phyloP scores from a whole-genome alignment of 1,140 invertebrate species.

The Lordiphosa collinella region DNA sequence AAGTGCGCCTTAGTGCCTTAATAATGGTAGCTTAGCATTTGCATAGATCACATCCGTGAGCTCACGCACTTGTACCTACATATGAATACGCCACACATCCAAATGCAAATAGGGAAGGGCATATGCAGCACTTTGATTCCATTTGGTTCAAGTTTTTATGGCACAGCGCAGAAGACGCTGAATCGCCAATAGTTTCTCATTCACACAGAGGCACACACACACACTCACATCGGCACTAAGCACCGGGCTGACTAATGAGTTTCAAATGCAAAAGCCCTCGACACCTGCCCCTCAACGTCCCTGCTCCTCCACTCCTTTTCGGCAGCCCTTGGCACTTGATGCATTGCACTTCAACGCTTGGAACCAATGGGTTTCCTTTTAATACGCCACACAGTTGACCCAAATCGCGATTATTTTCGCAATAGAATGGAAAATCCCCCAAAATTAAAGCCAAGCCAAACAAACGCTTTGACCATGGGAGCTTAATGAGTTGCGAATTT shows the following conservation, averaged over 20 bases:
- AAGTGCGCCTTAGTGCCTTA: conserved; percentile 54
- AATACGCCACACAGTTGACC: conserved; percentile 59
- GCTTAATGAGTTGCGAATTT: conserved; percentile 61
- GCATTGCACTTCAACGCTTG: conserved; percentile 50
- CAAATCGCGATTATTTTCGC: conserved; percentile 4
- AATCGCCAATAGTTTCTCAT: not conserved
- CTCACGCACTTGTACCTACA: conserved; percentile 7
- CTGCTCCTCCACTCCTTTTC: not conserved
- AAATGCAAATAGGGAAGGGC: not conserved
- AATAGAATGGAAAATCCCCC: not conserved
- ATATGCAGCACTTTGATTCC: conserved; percentile 49
- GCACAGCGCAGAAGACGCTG: conserved; percentile 34
- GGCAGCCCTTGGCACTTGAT: conserved; percentile 41
- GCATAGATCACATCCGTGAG: conserved; percentile 27
- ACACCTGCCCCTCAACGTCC: not conserved
- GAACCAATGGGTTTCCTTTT: conserved; percentile 51
- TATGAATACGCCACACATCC: conserved; percentile 1
- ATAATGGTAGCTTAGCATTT: conserved; percentile 55
- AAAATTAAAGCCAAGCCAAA: conserved; percentile 5
- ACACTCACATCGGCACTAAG: not conserved
- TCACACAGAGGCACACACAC: conserved; percentile 3
- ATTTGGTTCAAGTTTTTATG: conserved; percentile 51
- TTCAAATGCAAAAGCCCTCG: conserved; percentile 58
- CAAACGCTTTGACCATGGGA: not conserved
- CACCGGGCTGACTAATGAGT: conserved; percentile 57